Evolutionary conservation across 2,113 vertebrate species (phyloP).

Genomic region (Sceloporus tristichus): DNA sequence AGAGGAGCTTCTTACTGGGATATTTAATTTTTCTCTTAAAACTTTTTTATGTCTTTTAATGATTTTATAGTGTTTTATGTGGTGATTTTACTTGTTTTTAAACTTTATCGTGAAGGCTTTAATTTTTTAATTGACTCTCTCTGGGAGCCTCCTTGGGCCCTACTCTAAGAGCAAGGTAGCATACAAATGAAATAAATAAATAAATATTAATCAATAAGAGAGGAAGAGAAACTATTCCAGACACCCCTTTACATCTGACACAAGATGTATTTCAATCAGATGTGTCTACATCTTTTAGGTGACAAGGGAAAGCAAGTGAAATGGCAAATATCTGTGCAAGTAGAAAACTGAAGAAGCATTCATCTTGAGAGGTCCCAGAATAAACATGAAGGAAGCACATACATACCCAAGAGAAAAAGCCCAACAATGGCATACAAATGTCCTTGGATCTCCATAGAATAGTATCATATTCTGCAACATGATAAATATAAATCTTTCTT

Average conservation of each 20-base stretch:
- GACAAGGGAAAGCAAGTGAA: conserved; percentile 10
- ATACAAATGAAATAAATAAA: too few relatives aligned
- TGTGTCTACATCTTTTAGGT: background rate
- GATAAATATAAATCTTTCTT: conserved; percentile 41
- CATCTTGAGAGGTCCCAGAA: conserved; percentile 10
- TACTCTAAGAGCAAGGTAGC: too few relatives aligned
- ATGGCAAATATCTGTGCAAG: conserved; percentile 8
- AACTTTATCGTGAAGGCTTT: too few relatives aligned
- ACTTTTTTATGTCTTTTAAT: too few relatives aligned
- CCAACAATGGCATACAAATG: conserved; percentile 15
- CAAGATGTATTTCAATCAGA: background rate
- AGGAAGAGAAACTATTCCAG: background rate
- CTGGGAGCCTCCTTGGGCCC: too few relatives aligned
- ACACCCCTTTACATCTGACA: background rate
- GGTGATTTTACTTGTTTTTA: too few relatives aligned
- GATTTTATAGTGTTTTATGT: too few relatives aligned
- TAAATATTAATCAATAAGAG: background rate
- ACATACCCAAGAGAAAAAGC: background rate
- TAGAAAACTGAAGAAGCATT: conserved; percentile 25
- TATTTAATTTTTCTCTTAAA: too few relatives aligned
- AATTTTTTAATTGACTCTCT: too few relatives aligned
- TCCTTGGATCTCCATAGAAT: conserved; percentile 41
- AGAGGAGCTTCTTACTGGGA: too few relatives aligned
- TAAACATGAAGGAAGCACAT: conserved; percentile 28
- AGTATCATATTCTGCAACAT: conserved; percentile 54